A percentile compares a stretch with the other conserved stretches of the same genome.
Conservation (phyloP, 2,113 vertebrate species). For the Phasianus colchicus region DNA sequence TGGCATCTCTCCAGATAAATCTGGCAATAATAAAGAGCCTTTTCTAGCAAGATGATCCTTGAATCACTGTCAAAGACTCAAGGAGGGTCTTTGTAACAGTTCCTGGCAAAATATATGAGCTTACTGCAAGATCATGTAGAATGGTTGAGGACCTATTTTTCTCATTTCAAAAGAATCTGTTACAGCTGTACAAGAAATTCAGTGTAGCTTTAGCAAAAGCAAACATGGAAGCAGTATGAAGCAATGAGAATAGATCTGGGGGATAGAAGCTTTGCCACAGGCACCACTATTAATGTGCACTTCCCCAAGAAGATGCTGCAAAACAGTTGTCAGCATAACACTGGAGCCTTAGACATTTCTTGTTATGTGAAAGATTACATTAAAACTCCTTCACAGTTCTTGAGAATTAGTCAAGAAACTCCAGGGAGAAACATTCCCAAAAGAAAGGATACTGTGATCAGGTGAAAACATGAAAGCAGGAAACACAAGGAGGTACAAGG, state of each 20-base stretch:
- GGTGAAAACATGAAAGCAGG: neutral
- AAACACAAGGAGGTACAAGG: neutral
- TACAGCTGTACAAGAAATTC: neutral
- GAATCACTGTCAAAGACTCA: neutral
- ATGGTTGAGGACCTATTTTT: neutral
- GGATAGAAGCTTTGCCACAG: neutral
- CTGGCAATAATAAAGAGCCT: neutral
- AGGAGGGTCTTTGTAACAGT: neutral
- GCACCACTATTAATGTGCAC: fast-evolving
- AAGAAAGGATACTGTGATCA: neutral
- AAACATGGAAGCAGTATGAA: neutral
- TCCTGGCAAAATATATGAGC: neutral
- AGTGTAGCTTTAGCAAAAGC: neutral
- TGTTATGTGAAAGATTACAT: neutral
- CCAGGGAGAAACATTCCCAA: neutral
- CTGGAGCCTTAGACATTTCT: neutral
- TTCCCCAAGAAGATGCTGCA: neutral
- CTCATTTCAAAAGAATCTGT: neutral
- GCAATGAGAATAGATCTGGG: fast-evolving
- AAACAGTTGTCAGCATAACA: neutral
- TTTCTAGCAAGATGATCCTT: neutral
- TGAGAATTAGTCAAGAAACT: neutral
- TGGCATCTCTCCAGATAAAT: neutral
- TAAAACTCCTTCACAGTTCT: neutral
- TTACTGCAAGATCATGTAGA: neutral